Evolutionary conservation across 2,888 invertebrate genomes (phyloP).

Genomic region (Nebria brevicollis): DNA sequence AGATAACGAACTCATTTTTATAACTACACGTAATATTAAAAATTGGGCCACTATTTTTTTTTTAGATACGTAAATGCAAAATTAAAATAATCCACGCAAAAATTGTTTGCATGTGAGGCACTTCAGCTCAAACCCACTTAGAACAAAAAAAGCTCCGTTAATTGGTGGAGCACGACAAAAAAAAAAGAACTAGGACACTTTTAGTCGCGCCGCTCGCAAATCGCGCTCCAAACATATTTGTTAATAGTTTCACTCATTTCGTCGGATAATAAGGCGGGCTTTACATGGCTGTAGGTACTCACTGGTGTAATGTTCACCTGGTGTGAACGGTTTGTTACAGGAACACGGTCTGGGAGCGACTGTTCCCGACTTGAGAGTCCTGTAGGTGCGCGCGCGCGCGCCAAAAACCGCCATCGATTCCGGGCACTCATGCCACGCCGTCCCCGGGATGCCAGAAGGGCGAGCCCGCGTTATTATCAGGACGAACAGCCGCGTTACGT

Average conservation of each 20-base stretch:
- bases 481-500: not conserved
- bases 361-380: constrained; percentile 11
- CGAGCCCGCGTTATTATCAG: constrained; percentile 3
- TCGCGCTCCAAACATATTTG: not conserved
- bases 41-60: no score
- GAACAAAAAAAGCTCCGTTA: no score
- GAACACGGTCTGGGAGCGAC: constrained; percentile 30
- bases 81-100: no score
- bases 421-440: constrained; percentile 13
- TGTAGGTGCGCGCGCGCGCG: constrained; percentile 27
- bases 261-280: not conserved
- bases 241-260: not conserved
- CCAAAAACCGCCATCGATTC: constrained; percentile 21
- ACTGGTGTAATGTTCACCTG: not conserved
- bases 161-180: no score
- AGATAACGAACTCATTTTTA: no score
- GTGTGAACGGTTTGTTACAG: not conserved
- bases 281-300: not conserved
- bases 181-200: no score
- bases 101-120: no score
- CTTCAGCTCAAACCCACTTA: no score
- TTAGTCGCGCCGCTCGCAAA: not conserved
- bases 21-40: no score
- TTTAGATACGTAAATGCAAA: no score
- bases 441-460: constrained; percentile 7